Conservation (phyloP, 2,888 invertebrate genomes). For the Norana najaformis region DNA sequence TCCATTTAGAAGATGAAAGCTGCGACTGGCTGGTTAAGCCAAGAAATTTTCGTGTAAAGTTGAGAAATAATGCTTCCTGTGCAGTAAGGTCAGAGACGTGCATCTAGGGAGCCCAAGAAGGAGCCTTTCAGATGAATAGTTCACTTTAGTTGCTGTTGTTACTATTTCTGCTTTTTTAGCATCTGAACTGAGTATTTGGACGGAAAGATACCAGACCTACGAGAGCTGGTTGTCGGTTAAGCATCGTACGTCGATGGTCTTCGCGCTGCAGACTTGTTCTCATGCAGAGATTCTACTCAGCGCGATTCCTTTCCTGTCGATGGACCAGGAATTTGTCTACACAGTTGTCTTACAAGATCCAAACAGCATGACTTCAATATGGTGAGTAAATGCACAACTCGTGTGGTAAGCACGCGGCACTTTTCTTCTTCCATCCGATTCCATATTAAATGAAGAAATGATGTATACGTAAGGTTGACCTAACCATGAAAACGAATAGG, state of each 20-base stretch:
- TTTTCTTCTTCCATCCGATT: no score
- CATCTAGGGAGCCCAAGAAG: no score
- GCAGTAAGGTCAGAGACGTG: no score
- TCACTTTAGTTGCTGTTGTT: neutral
- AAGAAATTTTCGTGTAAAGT: no score
- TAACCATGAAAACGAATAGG: no score
- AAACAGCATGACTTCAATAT: slow-evolving; percentile 28
- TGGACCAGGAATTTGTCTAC: slow-evolving; percentile 20
- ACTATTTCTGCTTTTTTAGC: neutral
- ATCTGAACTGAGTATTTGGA: slow-evolving; percentile 18
- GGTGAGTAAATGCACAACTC: slow-evolving; percentile 10
- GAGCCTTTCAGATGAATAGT: no score
- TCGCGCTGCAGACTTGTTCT: slow-evolving; percentile 32
- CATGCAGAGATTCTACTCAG: slow-evolving; percentile 32
- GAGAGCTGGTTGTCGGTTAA: slow-evolving; percentile 33
- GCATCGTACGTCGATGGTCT: slow-evolving; percentile 25
- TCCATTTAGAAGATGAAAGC: no score
- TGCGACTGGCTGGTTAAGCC: no score
- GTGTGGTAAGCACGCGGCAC: no score
- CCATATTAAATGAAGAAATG: no score
- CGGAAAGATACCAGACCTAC: slow-evolving; percentile 23
- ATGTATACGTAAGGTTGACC: no score
- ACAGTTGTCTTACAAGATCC: slow-evolving; percentile 24
- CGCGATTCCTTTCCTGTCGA: slow-evolving; percentile 9
- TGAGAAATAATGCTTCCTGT: no score